phyloP scores from a whole-genome alignment of 2,888 invertebrate genomes.

The Aleiodes alternator region DNA sequence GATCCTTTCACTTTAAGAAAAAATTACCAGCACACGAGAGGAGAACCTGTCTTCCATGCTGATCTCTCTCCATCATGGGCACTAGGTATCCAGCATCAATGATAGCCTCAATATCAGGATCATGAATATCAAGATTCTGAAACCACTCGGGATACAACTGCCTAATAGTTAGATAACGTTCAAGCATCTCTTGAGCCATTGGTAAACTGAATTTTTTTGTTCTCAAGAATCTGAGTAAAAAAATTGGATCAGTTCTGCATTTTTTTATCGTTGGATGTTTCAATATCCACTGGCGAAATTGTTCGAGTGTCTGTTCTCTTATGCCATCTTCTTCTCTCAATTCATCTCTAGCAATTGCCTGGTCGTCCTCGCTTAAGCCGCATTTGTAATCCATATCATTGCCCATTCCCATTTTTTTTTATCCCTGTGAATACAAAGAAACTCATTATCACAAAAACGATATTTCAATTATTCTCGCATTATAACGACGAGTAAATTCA shows the following conservation, averaged over 20 bases:
- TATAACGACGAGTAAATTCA: background rate
- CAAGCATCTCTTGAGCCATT: constrained; percentile 90
- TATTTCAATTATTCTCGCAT: background rate
- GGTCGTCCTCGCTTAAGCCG: constrained; percentile 59
- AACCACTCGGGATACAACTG: constrained; percentile 93
- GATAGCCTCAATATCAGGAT: constrained; percentile 87
- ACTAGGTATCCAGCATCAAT: constrained; percentile 88
- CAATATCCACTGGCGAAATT: constrained; percentile 88
- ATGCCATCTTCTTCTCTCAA: constrained; percentile 87
- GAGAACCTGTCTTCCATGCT: constrained; percentile 85
- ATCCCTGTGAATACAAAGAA: background rate
- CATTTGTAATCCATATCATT: constrained; percentile 63
- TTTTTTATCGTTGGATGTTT: constrained; percentile 89
- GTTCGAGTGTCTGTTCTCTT: constrained; percentile 84
- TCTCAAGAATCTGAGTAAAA: constrained; percentile 88
- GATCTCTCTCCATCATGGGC: constrained; percentile 85
- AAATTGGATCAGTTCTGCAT: constrained; percentile 88
- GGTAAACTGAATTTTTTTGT: constrained; percentile 93
- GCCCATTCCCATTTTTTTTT: constrained; percentile 58
- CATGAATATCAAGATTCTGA: constrained; percentile 86
- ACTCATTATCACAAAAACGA: background rate
- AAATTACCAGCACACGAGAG: constrained; percentile 85
- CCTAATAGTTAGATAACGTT: constrained; percentile 89
- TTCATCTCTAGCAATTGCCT: constrained; percentile 75
- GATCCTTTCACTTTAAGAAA: no score